Evolutionary conservation across 2,797 vertebrate genomes (phyloP).

Genomic region (Muscicapa comitata): DNA sequence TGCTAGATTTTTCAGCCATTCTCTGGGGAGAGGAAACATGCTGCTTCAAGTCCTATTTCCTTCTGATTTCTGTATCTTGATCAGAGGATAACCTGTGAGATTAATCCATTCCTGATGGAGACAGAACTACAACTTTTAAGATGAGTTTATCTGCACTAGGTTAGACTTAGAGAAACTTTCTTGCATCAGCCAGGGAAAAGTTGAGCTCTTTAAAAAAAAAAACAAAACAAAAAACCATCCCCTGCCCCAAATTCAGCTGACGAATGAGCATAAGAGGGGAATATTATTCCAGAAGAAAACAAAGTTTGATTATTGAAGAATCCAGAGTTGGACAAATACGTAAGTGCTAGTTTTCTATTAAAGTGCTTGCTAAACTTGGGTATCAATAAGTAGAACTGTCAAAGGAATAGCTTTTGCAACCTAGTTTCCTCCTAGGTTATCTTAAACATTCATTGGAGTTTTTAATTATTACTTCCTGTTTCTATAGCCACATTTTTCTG

Average conservation of each 20-base stretch:
- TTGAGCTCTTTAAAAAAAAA: not conserved
- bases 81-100: not conserved
- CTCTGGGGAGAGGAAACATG: not conserved
- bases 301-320: not conserved
- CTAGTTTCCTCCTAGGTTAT: not conserved
- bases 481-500: not conserved
- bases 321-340: not conserved
- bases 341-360: not conserved
- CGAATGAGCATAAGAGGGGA: not conserved
- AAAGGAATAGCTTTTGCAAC: not conserved
- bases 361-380: not conserved
- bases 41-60: not conserved
- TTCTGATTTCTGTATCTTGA: not conserved
- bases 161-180: not conserved
- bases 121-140: not conserved
- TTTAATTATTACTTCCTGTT: not conserved
- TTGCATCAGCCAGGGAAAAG: not conserved
- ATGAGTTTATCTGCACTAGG: not conserved
- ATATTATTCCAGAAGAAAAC: not conserved
- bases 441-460: not conserved
- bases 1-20: not conserved
- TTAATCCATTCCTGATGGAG: not conserved
- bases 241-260: not conserved
- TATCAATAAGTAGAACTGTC: not conserved
- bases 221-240: not conserved